phyloP scores from a whole-genome alignment of 2,888 invertebrate genomes.

The Synergus umbraculus region DNA sequence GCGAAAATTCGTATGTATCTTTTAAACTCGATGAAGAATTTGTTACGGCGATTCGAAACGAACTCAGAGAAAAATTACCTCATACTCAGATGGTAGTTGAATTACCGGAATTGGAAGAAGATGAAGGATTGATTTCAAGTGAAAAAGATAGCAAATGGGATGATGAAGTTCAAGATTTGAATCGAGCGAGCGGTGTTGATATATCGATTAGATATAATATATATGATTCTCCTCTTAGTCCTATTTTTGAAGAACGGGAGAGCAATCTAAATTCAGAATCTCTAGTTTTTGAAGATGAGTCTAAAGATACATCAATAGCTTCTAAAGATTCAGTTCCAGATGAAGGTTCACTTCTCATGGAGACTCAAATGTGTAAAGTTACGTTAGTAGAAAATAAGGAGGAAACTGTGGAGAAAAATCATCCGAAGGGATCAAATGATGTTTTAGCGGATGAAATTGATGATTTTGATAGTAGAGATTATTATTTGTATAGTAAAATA shows the following conservation, averaged over 20 bases:
- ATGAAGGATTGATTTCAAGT: slow-evolving; percentile 63
- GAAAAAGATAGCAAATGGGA: slow-evolving; percentile 69
- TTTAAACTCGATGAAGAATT: slow-evolving; percentile 85
- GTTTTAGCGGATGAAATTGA: slow-evolving; percentile 61
- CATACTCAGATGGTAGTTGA: slow-evolving; percentile 80
- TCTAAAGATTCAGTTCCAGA: slow-evolving; percentile 68
- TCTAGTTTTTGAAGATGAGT: slow-evolving; percentile 72
- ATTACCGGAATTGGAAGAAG: slow-evolving; percentile 68
- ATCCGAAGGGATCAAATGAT: slow-evolving; percentile 52
- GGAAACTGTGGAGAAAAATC: slow-evolving; percentile 43
- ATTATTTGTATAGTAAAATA: slow-evolving; percentile 43
- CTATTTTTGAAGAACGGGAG: slow-evolving; percentile 82
- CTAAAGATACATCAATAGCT: slow-evolving; percentile 71
- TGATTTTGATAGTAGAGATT: slow-evolving; percentile 63
- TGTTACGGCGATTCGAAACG: slow-evolving; percentile 85
- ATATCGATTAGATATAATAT: slow-evolving; percentile 79
- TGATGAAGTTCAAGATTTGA: slow-evolving; percentile 74
- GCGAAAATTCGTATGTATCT: slow-evolving; percentile 79
- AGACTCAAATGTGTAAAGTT: slow-evolving; percentile 78
- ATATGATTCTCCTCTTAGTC: slow-evolving; percentile 81
- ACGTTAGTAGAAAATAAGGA: slow-evolving; percentile 73
- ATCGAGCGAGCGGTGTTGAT: slow-evolving; percentile 72
- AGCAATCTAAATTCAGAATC: slow-evolving; percentile 73
- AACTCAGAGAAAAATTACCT: slow-evolving; percentile 84
- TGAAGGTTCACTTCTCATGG: slow-evolving; percentile 78